Percentiles rank a stretch among this genome's conserved stretches.
phyloP scores from a whole-genome alignment of 2,797 vertebrate species.

The Momotus momota region DNA sequence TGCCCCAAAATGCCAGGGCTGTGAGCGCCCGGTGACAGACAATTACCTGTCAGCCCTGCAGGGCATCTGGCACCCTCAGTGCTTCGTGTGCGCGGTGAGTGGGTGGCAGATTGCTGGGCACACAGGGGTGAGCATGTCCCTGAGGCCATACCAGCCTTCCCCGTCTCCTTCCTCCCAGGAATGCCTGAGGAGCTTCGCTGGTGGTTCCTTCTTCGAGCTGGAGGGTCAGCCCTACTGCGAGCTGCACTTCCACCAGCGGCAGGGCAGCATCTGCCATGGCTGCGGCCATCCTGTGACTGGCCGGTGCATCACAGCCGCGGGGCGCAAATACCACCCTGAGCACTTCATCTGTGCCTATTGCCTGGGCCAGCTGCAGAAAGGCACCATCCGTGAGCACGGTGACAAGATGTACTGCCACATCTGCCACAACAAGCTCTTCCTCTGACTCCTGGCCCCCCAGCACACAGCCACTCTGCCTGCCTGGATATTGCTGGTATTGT shows the following conservation, averaged over 20 bases:
- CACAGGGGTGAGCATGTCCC: fast-evolving
- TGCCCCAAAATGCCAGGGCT: conserved; percentile 90
- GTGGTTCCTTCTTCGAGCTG: conserved; percentile 87
- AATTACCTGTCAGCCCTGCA: conserved; percentile 91
- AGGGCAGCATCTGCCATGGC: conserved; percentile 86
- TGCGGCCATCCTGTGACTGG: conserved; percentile 84
- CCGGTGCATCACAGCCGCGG: conserved; percentile 86
- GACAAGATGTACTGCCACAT: conserved; percentile 86
- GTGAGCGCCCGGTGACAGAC: conserved; percentile 83
- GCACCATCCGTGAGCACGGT: conserved; percentile 83
- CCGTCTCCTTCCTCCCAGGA: conserved; percentile 77
- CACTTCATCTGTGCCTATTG: conserved; percentile 93
- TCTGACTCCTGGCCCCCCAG: conserved; percentile 23
- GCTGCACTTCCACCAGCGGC: conserved; percentile 86
- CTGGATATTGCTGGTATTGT: fast-evolving
- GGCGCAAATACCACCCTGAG: conserved; percentile 90
- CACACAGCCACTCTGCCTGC: not conserved
- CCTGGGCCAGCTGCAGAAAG: conserved; percentile 87
- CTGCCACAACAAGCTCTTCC: conserved; percentile 89
- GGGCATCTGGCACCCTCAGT: conserved; percentile 89
- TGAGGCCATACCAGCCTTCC: fast-evolving
- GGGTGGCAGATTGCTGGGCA: fast-evolving
- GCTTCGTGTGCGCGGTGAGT: conserved; percentile 92
- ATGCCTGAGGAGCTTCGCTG: conserved; percentile 83
- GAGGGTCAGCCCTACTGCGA: conserved; percentile 88